Conservation (phyloP, 2,888 invertebrate species). For the Cremastinae sp. region DNA sequence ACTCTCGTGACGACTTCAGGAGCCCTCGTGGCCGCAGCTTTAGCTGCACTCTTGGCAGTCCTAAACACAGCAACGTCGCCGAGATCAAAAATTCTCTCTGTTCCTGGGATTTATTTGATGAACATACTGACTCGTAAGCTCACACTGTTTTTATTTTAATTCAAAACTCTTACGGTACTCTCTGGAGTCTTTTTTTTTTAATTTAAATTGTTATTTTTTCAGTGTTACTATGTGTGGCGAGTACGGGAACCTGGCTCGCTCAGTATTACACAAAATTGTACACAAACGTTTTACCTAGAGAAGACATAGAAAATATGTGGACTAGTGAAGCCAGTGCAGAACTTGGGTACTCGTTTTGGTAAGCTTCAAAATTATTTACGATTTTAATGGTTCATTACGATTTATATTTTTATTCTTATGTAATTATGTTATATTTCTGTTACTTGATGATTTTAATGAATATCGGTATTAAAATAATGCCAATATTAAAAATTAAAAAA, state of each 20-base stretch:
- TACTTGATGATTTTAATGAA: no score
- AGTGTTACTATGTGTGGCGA: conserved; percentile 89
- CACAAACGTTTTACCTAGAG: conserved; percentile 90
- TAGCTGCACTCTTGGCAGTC: conserved; percentile 88
- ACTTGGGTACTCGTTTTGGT: conserved; percentile 94
- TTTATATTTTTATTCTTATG: no score
- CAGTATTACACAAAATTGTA: conserved; percentile 91
- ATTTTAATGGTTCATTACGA: no score
- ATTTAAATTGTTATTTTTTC: conserved; percentile 75
- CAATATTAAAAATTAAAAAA: no score
- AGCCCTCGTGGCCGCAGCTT: conserved; percentile 86
- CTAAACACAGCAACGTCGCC: conserved; percentile 90
- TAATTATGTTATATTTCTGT: no score
- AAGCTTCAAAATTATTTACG: conserved; percentile 53
- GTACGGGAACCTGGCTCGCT: conserved; percentile 90
- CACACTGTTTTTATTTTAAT: no score
- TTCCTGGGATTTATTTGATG: conserved; percentile 88
- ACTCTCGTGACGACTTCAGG: conserved; percentile 86
- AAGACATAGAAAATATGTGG: conserved; percentile 91
- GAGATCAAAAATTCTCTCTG: conserved; percentile 85
- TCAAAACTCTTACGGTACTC: not conserved
- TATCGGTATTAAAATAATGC: no score
- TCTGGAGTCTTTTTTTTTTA: conserved; percentile 24
- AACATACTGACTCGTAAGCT: conserved; percentile 88
- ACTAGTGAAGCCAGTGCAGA: conserved; percentile 90